Percentiles rank a stretch among this genome's conserved stretches.
Evolutionary conservation across 2,797 vertebrate genomes (phyloP).

Genomic region (Cynopterus sphinx): DNA sequence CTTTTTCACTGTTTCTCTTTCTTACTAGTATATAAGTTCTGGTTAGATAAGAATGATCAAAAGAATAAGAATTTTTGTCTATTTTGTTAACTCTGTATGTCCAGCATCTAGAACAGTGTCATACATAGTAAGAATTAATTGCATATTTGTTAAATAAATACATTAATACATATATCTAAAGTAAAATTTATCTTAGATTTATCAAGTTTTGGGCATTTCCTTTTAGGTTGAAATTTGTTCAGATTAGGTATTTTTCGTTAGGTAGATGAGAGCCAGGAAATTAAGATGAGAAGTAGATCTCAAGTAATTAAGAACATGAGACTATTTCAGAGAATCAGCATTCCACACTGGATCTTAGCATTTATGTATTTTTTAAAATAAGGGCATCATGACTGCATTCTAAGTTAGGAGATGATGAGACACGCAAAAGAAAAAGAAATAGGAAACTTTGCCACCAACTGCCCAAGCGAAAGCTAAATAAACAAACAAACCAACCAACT

Average conservation of each 20-base stretch:
- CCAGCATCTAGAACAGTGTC: neutral
- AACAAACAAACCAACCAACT: constrained; percentile 53
- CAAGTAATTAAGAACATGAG: neutral
- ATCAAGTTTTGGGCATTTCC: neutral
- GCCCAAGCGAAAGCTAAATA: constrained; percentile 44
- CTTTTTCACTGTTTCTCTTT: neutral
- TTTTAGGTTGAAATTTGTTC: neutral
- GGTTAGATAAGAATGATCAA: neutral
- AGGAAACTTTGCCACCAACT: constrained; percentile 26
- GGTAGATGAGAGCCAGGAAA: neutral
- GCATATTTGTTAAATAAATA: neutral
- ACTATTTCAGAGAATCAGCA: neutral
- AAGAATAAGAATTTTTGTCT: neutral
- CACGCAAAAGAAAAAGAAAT: constrained; percentile 14
- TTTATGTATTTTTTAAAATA: neutral
- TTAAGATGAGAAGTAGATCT: neutral
- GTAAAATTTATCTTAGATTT: neutral
- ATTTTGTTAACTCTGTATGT: neutral
- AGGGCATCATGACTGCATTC: neutral
- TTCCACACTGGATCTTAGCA: neutral
- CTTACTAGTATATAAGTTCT: neutral
- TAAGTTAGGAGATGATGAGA: neutral
- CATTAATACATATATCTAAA: neutral
- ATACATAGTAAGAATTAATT: neutral
- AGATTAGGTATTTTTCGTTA: neutral